Conservation (phyloP, 2,888 invertebrate genomes). For the Strigamia crassipes region DNA sequence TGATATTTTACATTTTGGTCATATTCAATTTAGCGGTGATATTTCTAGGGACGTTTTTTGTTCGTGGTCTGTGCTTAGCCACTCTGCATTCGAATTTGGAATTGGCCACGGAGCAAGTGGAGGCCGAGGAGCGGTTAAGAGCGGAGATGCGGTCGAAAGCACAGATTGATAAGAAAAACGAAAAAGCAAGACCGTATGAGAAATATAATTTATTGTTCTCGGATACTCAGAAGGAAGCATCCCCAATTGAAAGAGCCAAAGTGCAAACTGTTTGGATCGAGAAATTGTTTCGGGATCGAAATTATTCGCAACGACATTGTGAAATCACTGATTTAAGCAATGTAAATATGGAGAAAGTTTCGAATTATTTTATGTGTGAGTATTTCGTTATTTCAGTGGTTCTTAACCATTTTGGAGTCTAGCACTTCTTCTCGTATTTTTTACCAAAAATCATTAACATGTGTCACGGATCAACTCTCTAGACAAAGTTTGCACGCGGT, state of each 20-base stretch:
- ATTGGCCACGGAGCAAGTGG: constrained; percentile 7
- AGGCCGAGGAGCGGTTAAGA: not conserved
- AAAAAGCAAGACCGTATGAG: not conserved
- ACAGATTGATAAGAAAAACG: not conserved
- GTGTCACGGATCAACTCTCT: accelerated
- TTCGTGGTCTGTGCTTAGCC: not conserved
- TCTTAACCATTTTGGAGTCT: too few relatives aligned
- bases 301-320: not conserved
- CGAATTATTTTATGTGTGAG: not conserved
- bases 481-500: too few relatives aligned
- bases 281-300: not conserved
- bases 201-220: not conserved
- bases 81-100: constrained; percentile 1
- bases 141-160: not conserved
- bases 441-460: too few relatives aligned
- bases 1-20: constrained; percentile 7
- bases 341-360: not conserved
- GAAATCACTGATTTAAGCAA: not conserved
- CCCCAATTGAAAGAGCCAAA: not conserved
- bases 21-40: not conserved
- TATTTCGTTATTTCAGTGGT: not conserved
- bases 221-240: not conserved
- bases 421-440: too few relatives aligned
- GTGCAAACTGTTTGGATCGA: not conserved
- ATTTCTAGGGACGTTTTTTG: not conserved